These are phyloP conservation scores for Azemiops feae DNA, from an alignment of 2,113 vertebrate genomes.

Conservation along the genomic window DNA sequence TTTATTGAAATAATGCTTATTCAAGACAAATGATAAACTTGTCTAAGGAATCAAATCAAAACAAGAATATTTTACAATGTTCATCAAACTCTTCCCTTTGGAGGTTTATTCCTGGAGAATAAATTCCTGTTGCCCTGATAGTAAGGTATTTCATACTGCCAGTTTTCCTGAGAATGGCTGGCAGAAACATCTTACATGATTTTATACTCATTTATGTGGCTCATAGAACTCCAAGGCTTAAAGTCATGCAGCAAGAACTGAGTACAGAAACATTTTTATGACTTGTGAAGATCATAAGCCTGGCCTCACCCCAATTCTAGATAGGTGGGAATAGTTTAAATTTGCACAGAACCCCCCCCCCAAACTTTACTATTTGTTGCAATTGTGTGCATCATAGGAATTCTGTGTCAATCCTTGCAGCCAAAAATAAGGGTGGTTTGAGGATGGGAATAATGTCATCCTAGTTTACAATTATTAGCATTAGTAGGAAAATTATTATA, in stretches of 20 bases:
- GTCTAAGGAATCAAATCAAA: neutral
- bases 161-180: neutral
- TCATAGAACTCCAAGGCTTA: neutral
- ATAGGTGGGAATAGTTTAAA: neutral
- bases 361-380: neutral
- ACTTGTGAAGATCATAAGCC: neutral
- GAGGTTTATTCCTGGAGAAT: neutral
- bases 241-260: neutral
- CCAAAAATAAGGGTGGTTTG: neutral
- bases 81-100: neutral
- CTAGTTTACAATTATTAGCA: neutral
- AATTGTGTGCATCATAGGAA: neutral
- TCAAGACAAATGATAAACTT: neutral
- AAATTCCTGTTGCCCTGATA: neutral
- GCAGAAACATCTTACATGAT: neutral
- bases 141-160: constrained; percentile 18
- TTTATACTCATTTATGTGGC: neutral
- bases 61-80: neutral
- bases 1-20: neutral
- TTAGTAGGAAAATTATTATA: neutral
- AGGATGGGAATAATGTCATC: no score
- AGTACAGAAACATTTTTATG: neutral
- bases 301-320: neutral
- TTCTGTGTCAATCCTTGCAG: neutral
- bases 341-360: no score